Evolutionary conservation across 2,888 invertebrate species (phyloP), one percentile per base, ranked within the genome.

Genomic region (Meiosimyza decipiens): DNA sequence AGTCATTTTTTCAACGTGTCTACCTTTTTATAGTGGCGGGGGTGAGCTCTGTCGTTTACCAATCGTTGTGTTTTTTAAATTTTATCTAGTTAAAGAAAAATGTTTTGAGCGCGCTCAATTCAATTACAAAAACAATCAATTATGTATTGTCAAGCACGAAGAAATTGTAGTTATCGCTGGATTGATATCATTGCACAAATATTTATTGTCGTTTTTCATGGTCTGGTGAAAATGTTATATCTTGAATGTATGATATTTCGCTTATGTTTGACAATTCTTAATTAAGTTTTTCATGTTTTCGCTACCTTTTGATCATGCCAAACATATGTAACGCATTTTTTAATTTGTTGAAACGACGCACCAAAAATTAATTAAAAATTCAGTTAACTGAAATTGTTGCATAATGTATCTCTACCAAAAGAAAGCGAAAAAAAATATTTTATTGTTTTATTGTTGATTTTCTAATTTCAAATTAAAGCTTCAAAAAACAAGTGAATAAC

Each of bases 241-340:
- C 70, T 71, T 13, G 16, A 62, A 47, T 77, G 79, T 77, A 75
- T 67, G 74, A 73, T 78, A 18, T 28, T 55, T n/a, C 55, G 55
- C 18, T 47, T 79, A 64, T 82, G 82, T 83, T 81, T 77, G 82
- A 84, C 84, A 83, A 82, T 84, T 82, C 80, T 80, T 82, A 84
- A 84, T 84, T 83, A 84, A 82, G 80, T 80, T 67, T 81, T 80
- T 78, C 76, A 80, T 84, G 82, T 81, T 84, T 83, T 84, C 84
- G 84, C 84, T 84, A 84, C 84, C 82, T 84, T 84, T 84, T 84
- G 84, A 84, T 84, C 83, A 83, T 82, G 81, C 77, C 66, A 73
- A 81, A 84, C 83, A 83, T 73, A 73, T 79, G 79, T 80, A 80
- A 74, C 13, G 28, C 18, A 59, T 47, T 66, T 18, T 66, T 59